Evolutionary conservation across 2,113 vertebrate species (phyloP).

Genomic region (Ophthalmolycus amberensis): DNA sequence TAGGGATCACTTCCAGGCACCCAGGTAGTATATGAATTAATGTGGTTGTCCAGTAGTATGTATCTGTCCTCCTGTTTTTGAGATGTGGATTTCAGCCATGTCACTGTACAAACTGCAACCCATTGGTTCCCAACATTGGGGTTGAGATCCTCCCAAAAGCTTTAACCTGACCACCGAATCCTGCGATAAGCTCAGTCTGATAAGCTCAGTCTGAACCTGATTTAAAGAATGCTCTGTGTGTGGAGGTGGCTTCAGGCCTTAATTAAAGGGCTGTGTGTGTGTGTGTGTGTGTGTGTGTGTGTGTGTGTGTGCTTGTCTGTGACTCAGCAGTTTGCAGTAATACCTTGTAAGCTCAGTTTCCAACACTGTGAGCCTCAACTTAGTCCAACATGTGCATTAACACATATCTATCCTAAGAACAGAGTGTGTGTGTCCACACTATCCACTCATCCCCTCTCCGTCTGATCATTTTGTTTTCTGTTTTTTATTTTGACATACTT

Average conservation of each 20-base stretch:
- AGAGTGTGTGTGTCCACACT: slow-evolving; percentile 28
- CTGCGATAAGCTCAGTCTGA: slow-evolving; percentile 55
- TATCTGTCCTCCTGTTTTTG: not conserved
- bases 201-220: slow-evolving; percentile 57
- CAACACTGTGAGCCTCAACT: slow-evolving; percentile 52
- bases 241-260: slow-evolving; percentile 63
- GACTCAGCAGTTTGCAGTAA: slow-evolving; percentile 80
- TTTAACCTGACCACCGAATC: not conserved
- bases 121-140: not conserved
- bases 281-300: slow-evolving; percentile 51
- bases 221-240: slow-evolving; percentile 67
- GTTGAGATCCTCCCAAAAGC: not conserved
- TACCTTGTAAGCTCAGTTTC: slow-evolving; percentile 75
- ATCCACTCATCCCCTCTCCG: slow-evolving; percentile 27
- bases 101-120: not conserved
- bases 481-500: not conserved
- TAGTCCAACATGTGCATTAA: slow-evolving; percentile 72
- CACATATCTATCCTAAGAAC: slow-evolving; percentile 49
- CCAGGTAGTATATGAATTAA: not conserved
- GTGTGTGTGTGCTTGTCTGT: slow-evolving; percentile 51
- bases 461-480: slow-evolving; percentile 11
- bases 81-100: not conserved
- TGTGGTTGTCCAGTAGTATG: not conserved
- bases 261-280: slow-evolving; percentile 64
- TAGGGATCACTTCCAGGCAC: not conserved